A percentile compares a stretch with the other conserved stretches of the same genome.
These are phyloP conservation scores for Eristalis arbustorum DNA, from an alignment of 2,888 invertebrate genomes.

Conservation along the genomic window DNA sequence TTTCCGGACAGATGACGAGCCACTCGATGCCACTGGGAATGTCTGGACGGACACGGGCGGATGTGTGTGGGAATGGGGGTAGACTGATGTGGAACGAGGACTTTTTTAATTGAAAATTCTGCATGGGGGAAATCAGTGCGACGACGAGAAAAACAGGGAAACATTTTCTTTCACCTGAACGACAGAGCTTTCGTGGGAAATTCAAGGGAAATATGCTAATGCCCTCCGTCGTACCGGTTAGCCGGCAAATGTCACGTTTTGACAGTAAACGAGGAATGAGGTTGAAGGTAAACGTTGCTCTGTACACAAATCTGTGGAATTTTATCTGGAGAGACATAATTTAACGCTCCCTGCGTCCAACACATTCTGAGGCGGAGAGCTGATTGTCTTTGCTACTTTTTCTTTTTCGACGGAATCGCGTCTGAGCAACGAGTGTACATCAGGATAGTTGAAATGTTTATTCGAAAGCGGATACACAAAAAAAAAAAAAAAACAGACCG, in stretches of 20 bases:
- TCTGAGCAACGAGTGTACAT: too few species aligned
- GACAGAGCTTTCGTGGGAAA: not conserved
- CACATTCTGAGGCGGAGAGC: too few species aligned
- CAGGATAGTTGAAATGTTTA: too few species aligned
- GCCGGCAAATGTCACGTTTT: not conserved
- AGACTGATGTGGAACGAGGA: constrained; percentile 4
- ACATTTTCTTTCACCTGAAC: not conserved
- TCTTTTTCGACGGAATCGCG: too few species aligned
- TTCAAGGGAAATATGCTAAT: not conserved
- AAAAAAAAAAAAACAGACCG: too few species aligned
- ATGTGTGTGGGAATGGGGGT: not conserved
- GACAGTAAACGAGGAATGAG: not conserved
- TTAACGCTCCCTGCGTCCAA: too few species aligned
- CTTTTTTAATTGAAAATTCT: constrained; percentile 28
- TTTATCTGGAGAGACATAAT: too few species aligned
- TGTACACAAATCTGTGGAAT: too few species aligned
- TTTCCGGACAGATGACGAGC: constrained; percentile 41
- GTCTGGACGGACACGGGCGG: not conserved
- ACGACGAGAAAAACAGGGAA: too few species aligned
- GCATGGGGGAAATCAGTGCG: not conserved
- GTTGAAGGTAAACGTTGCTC: too few species aligned
- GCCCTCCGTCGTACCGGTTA: not conserved
- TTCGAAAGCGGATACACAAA: too few species aligned
- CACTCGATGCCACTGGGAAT: constrained; percentile 2
- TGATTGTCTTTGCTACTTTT: too few species aligned